Percentiles rank a stretch among this genome's conserved stretches.
These are phyloP conservation scores for Dryas iulia DNA, from an alignment of 1,140 invertebrate species.

Conservation along the genomic window DNA sequence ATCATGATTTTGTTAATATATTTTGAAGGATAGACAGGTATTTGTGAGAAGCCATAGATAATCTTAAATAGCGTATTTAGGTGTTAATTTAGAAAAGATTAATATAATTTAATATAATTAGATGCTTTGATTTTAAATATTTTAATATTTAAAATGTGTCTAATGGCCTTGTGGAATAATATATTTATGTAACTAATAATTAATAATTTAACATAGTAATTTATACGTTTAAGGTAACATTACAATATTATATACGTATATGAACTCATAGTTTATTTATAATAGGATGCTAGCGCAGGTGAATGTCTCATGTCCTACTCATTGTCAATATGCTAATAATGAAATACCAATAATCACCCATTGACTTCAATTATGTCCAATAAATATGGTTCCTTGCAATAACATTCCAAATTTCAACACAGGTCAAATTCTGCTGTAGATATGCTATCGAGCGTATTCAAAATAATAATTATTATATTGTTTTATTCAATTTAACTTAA, in stretches of 20 bases:
- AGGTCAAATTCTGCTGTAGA: not conserved
- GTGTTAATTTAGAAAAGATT: no score
- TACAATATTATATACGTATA: no score
- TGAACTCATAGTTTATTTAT: not conserved
- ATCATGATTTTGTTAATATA: no score
- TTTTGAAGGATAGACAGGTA: no score
- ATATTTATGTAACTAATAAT: not conserved
- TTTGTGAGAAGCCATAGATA: no score
- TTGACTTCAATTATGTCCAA: slow-evolving; percentile 3
- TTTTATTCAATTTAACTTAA: no score
- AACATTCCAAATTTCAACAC: not conserved
- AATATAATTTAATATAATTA: no score
- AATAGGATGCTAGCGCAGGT: not conserved
- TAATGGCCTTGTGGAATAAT: not conserved
- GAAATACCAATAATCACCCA: not conserved
- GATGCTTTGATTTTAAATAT: not conserved
- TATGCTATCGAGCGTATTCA: not conserved
- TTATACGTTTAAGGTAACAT: not conserved
- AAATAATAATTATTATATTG: no score
- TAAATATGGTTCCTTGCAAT: not conserved
- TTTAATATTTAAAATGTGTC: no score
- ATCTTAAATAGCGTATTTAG: no score
- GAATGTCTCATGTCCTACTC: not conserved
- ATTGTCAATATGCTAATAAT: not conserved
- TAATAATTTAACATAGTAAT: not conserved